Evolutionary conservation across 2,888 invertebrate genomes (phyloP).

Genomic region (Hybos culiciformis): DNA sequence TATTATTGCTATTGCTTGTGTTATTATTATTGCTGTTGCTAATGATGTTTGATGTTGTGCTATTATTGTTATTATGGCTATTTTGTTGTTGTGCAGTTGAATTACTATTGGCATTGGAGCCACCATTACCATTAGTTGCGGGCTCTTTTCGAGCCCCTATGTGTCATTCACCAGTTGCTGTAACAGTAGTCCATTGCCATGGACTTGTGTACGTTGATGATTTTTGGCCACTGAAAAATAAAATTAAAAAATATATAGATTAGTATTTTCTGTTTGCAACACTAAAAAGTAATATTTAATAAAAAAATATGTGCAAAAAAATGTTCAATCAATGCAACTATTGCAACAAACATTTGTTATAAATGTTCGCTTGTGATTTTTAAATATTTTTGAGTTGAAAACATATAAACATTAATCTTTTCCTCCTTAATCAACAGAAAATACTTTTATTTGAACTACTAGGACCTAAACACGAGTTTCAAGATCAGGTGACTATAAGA

Average conservation of each 20-base stretch:
- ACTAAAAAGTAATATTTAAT: no score
- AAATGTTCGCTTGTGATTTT: no score
- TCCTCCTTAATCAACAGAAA: no score
- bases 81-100: constrained; percentile 14
- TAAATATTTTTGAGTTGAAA: no score
- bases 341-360: no score
- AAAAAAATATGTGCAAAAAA: no score
- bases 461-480: no score
- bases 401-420: no score
- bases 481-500: no score
- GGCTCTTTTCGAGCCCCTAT: constrained; percentile 36
- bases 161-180: constrained; percentile 46
- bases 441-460: no score
- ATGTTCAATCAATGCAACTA: no score
- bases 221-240: constrained; percentile 27
- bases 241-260: constrained; percentile 2
- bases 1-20: constrained; percentile 12
- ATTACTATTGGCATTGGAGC: constrained; percentile 11
- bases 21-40: neutral
- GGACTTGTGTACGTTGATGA: constrained; percentile 39
- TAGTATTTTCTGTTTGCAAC: no score
- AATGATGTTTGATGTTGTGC: constrained; percentile 15
- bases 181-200: constrained; percentile 45
- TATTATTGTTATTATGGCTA: constrained; percentile 12
- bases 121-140: constrained; percentile 18